A percentile compares a stretch with the other conserved stretches of the same genome.
These are phyloP conservation scores for Parazoanthus atlanticus DNA, from an alignment of 92 coral and sea anemone genomes.

Conservation along the genomic window DNA sequence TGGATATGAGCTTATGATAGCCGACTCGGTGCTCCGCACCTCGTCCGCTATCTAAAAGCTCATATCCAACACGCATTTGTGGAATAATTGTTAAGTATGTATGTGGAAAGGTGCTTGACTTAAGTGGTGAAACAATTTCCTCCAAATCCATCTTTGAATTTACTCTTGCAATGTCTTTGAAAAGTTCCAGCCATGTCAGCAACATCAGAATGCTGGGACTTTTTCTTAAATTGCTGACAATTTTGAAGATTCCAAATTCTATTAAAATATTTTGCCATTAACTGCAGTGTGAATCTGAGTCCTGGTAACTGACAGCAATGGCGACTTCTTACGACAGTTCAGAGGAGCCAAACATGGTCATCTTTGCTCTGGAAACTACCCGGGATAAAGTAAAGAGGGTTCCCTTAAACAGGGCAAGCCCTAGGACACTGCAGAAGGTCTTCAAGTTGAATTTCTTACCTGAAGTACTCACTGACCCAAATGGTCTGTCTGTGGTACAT, in stretches of 20 bases:
- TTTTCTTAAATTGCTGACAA: background rate
- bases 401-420: constrained; percentile 13
- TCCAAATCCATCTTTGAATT: no score
- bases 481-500: constrained; percentile 11
- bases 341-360: background rate
- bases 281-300: background rate
- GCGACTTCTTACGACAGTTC: background rate
- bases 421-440: constrained; percentile 9
- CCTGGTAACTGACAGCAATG: background rate
- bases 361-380: constrained; percentile 5
- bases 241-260: background rate
- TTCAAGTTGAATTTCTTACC: constrained; percentile 11
- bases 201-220: background rate
- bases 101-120: no score
- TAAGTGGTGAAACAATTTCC: no score
- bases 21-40: no score
- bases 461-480: constrained; percentile 6
- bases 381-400: background rate
- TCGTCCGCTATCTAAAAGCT: no score
- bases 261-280: no score
- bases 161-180: background rate
- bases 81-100: no score
- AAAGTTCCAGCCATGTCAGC: background rate
- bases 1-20: no score
- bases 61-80: no score